A percentile compares a stretch with the other conserved stretches of the same genome.
Evolutionary conservation across 2,888 invertebrate species (phyloP).

Genomic region (Ectemnius lituratus): DNA sequence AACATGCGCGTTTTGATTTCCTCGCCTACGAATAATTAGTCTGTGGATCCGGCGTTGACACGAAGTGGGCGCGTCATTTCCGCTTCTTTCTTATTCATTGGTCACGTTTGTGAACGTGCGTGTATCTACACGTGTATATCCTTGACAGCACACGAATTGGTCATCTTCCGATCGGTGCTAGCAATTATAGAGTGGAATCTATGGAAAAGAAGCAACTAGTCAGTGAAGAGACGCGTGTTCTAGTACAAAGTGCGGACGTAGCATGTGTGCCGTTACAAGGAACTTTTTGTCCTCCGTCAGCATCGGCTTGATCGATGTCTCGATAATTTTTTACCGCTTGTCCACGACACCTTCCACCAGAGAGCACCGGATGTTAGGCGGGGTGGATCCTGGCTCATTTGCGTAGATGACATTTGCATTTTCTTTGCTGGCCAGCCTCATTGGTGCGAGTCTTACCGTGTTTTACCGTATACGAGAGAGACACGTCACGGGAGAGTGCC

Average conservation of each 20-base stretch:
- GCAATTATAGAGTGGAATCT: conserved; percentile 20
- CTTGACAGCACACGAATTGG: not conserved
- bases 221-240: not conserved
- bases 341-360: conserved; percentile 19
- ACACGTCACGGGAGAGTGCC: no score
- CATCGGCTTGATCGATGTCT: conserved; percentile 14
- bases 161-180: conserved; percentile 2
- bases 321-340: conserved; percentile 19
- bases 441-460: no score
- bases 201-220: conserved; percentile 10
- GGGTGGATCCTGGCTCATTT: conserved; percentile 14
- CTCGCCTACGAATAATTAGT: conserved; percentile 29
- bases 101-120: not conserved
- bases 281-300: conserved; percentile 6
- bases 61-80: conserved; percentile 7
- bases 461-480: no score
- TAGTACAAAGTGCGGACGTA: not conserved
- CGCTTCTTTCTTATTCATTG: conserved; percentile 3
- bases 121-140: not conserved
- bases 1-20: conserved; percentile 30
- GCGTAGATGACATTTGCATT: conserved; percentile 14
- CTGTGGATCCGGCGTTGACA: conserved; percentile 13
- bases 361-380: not conserved
- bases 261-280: conserved; percentile 5
- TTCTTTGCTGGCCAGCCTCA: not conserved